Conservation (phyloP, 2,113 vertebrate genomes). For the Takifugu bimaculatus region DNA sequence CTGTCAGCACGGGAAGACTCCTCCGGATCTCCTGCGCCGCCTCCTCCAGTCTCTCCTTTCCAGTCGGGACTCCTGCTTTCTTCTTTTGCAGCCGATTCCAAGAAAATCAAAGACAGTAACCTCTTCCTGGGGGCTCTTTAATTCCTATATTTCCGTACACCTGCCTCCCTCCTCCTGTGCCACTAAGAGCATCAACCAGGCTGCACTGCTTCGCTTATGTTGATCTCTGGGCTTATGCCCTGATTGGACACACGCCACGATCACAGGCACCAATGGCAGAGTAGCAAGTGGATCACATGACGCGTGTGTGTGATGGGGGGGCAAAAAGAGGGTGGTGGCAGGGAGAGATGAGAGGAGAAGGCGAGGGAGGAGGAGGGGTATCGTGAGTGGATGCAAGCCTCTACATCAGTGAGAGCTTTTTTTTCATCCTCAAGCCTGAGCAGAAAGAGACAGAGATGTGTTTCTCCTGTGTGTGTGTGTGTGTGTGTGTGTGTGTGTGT, state of each 20-base stretch:
- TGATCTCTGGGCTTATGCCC: conserved; percentile 77
- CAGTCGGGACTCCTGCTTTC: conserved; percentile 5
- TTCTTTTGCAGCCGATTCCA: conserved; percentile 5
- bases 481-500: conserved; percentile 1
- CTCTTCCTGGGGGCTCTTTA: background rate
- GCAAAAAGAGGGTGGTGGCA: conserved; percentile 15
- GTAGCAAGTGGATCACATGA: conserved; percentile 71
- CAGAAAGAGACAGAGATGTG: conserved; percentile 34
- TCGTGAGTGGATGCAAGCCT: conserved; percentile 52
- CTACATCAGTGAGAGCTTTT: conserved; percentile 63
- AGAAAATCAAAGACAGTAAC: background rate
- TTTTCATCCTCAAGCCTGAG: conserved; percentile 9
- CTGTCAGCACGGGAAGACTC: conserved; percentile 42
- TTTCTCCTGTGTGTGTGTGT: background rate
- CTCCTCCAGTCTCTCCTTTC: conserved; percentile 25
- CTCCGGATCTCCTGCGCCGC: conserved; percentile 28
- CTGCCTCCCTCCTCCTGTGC: conserved; percentile 61
- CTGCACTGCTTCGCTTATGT: conserved; percentile 86
- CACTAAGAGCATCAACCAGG: conserved; percentile 73
- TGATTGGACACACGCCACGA: conserved; percentile 81
- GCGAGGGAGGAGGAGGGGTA: conserved; percentile 51
- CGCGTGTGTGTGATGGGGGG: conserved; percentile 31
- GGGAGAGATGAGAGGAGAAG: conserved; percentile 36
- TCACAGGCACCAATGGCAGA: conserved; percentile 81
- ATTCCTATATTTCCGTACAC: conserved; percentile 30